Evolutionary conservation across 2,888 invertebrate species (phyloP).

Genomic region (Alsophila aescularia): DNA sequence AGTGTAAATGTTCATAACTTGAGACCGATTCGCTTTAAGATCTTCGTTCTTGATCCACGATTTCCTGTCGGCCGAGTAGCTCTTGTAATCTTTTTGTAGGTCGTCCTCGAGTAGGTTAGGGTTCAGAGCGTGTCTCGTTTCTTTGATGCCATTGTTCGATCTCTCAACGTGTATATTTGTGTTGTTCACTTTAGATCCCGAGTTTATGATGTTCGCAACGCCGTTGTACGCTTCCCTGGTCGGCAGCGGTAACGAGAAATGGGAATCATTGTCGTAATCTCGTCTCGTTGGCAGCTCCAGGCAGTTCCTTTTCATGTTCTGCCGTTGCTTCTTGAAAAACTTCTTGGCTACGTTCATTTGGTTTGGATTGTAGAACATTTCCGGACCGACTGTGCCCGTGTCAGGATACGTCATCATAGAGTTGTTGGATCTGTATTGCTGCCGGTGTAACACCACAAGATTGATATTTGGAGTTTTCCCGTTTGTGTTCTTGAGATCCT

Average conservation of each 20-base stretch:
- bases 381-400: constrained; percentile 84
- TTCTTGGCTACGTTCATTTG: constrained; percentile 97
- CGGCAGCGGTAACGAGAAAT: constrained; percentile 79
- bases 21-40: constrained; percentile 62
- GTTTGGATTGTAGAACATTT: constrained; percentile 95
- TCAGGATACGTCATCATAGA: constrained; percentile 87
- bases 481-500: constrained; percentile 74
- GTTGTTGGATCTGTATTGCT: constrained; percentile 89
- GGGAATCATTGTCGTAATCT: constrained; percentile 83
- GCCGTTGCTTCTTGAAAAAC: constrained; percentile 94
- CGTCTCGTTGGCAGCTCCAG: constrained; percentile 86
- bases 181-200: constrained; percentile 91
- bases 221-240: constrained; percentile 78
- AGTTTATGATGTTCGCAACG: constrained; percentile 86
- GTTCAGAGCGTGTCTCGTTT: constrained; percentile 82
- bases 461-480: constrained; percentile 87
- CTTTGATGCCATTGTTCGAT: constrained; percentile 81
- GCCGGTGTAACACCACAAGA: constrained; percentile 88
- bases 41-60: constrained; percentile 71
- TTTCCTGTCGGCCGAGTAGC: constrained; percentile 67
- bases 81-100: constrained; percentile 82
- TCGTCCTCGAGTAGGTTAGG: constrained; percentile 87
- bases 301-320: constrained; percentile 89
- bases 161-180: constrained; percentile 91
- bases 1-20: constrained; percentile 86